Base-by-base conservation (phyloP, 2,113 vertebrate genomes). In the Eulemur macaco region DNA sequence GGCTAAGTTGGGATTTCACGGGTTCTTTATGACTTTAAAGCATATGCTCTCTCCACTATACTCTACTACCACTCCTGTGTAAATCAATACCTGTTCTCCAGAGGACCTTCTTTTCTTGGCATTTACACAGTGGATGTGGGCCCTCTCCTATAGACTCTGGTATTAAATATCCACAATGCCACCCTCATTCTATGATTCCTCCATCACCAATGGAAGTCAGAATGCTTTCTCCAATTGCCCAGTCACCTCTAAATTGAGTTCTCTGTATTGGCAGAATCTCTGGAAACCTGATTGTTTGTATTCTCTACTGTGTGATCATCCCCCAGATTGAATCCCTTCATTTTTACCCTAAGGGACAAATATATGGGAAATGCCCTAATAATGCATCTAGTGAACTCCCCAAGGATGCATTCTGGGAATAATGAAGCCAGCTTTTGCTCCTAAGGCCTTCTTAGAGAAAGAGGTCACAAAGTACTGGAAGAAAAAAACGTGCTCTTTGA, bases 391-490 rank as follows among this genome's bases (percentile, higher is more conserved):
- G 42, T 37, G 29, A 94, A 52, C 21, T 50, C 27, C 52, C n/a
- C 23, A 71, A 85, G 5, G 31, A 14, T 78, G 34, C 10, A 56
- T 63, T 83, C 18, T 73, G 50, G 15, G 21, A 91, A 66, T 8
- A 95, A 86, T 73, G 42, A 94, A 94, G 50, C 29, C 47, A 64
- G 6, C 0, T 76, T 94, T 92, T 83, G 5, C 2, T 93, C 34
- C 11, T 52, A 92, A 76, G 84, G 14, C 3, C 76, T 93, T 60
- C 47, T 94, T 78, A 76, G 13, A 95, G 27, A 64, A 92, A 93
- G 3, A 69, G 15, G 14, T 58, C 52, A 64, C n/a, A 54, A 6
- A 39, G 2, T 78, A 21, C 54, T 39, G 15, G 52, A 21, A 20
- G n/a, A 78, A 42, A 23, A 23, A 2, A 69, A 42, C 52, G 1